Evolutionary conservation across 23 tunicate genomes (phyloP).

Genomic region (Botrylloides violaceus): DNA sequence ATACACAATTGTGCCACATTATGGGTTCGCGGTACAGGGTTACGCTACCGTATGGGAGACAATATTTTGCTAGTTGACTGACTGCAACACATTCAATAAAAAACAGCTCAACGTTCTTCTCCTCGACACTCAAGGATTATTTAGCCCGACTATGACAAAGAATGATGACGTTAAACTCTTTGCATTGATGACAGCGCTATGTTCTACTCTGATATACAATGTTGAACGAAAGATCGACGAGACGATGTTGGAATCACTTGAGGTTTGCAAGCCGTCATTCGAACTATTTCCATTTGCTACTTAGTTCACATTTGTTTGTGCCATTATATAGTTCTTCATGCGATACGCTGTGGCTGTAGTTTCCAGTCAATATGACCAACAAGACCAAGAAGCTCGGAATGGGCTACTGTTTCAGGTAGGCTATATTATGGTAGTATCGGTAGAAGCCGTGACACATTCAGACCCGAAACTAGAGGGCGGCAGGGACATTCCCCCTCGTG

Average conservation of each 20-base stretch:
- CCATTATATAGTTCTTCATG: neutral
- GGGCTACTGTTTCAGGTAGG: no score
- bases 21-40: no score
- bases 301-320: neutral
- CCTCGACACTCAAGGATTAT: conserved; percentile 19
- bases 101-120: conserved; percentile 5
- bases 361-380: no score
- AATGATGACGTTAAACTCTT: conserved; percentile 11
- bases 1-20: no score
- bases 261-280: neutral
- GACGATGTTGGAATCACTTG: conserved; percentile 10
- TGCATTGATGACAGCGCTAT: neutral
- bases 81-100: no score
- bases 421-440: no score
- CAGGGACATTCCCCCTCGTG: no score
- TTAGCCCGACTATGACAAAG: neutral
- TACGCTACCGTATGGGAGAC: no score
- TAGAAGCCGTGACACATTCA: no score
- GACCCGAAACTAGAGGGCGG: no score
- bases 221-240: conserved; percentile 1
- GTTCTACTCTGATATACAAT: neutral
- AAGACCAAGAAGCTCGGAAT: no score
- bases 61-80: no score
- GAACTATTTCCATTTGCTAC: neutral
- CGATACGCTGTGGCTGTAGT: neutral